Base-by-base conservation (phyloP, 2,113 vertebrate species). In the Noctilio leporinus region DNA sequence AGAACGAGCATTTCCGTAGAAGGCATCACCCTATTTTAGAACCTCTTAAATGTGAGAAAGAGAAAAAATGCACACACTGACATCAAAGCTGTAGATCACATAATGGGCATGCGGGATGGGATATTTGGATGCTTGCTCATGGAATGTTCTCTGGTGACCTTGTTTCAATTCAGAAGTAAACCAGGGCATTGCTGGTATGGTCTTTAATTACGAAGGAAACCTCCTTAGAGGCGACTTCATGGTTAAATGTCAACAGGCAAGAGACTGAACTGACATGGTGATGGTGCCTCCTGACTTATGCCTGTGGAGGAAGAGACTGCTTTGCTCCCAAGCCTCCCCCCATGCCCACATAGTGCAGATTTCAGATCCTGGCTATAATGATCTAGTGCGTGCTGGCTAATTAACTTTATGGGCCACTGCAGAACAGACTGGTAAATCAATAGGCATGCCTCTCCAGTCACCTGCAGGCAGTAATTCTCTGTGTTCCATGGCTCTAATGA, bases 391-490 rank as follows among this genome's bases (percentile, higher is more conserved):
- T 59, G 15, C 94, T 93, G 97, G 92, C 91, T 98, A 98, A 97
- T 98, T 98, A 97, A 88, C 92, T 98, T 96, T 94, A 87, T 95
- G 81, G 89, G 96, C 47, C 80, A 75, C 69, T 62, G 75, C 84
- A 96, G 96, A 95, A 24, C 38, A 51, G 33, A n/a, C 67, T 72
- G 86, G 77, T 35, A 64, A 93, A 98, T 98, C 98, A 97, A 97
- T 97, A 96, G 24, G 83, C 92, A 96, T 89, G 96, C 92, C 96
- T 73, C 87, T 95, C 92, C 67, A 91, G 94, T 97, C 97, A 96
- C 96, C 96, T 98, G 96, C 96, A 89, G 96, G 81, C 16, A 96
- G 93, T 96, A 93, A 95, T 97, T 98, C 96, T 97, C 95, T 62
- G 59, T 94, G 95, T 95, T 97, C 97, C 95, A 45, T 76, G 95